These are phyloP conservation scores for Glyphotaelius pellucidus DNA, from an alignment of 2,888 invertebrate genomes.

Conservation along the genomic window DNA sequence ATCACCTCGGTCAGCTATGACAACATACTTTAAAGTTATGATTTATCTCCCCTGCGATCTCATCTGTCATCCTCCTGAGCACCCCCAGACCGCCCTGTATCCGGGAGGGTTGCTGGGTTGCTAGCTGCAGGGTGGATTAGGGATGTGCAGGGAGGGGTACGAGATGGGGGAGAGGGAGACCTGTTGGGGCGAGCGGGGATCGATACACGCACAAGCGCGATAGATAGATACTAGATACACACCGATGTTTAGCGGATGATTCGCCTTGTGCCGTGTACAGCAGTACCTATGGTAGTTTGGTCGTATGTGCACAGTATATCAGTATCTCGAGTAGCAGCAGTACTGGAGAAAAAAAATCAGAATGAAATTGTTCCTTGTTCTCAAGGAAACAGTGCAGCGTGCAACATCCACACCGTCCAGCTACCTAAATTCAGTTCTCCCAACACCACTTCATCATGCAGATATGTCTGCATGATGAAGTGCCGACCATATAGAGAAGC, in stretches of 20 bases:
- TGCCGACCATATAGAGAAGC: too few species aligned
- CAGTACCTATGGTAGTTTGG: neutral
- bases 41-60: neutral
- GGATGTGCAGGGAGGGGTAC: slow-evolving; percentile 63
- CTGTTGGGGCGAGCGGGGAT: slow-evolving; percentile 53
- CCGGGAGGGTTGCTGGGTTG: neutral
- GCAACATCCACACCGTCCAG: too few species aligned
- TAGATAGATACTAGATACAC: slow-evolving; percentile 16
- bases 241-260: slow-evolving; percentile 12
- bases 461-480: too few species aligned
- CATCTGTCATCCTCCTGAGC: neutral
- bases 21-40: neutral
- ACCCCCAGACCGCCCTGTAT: neutral
- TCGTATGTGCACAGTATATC: neutral
- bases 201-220: slow-evolving; percentile 52
- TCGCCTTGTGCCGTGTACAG: neutral
- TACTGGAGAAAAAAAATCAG: too few species aligned
- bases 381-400: too few species aligned
- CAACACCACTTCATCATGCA: too few species aligned
- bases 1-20: neutral
- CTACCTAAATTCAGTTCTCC: too few species aligned
- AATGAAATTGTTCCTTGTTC: too few species aligned
- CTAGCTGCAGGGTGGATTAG: neutral
- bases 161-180: slow-evolving; percentile 66
- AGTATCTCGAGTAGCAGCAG: neutral